These are phyloP conservation scores for Netelia melanura DNA, from an alignment of 2,888 invertebrate species.

Conservation along the genomic window DNA sequence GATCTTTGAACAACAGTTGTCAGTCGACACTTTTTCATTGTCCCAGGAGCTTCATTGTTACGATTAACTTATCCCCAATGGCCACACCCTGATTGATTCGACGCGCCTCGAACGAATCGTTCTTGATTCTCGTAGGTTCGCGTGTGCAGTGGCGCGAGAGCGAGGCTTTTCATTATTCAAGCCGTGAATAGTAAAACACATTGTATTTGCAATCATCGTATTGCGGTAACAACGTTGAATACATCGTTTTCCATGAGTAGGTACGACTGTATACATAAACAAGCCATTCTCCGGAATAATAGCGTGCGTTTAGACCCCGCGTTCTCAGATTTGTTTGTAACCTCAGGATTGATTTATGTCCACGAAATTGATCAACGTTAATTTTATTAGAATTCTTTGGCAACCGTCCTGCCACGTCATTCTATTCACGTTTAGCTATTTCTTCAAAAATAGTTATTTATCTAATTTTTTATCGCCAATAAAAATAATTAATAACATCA, in stretches of 20 bases:
- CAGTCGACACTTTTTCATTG: constrained; percentile 41
- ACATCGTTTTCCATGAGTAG: not conserved
- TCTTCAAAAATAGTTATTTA: too few relatives aligned
- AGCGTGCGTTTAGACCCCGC: too few relatives aligned
- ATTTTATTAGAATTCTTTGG: too few relatives aligned
- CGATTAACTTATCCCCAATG: constrained; percentile 48
- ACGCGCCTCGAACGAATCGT: constrained; percentile 47
- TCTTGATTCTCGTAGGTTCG: not conserved
- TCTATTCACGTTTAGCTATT: too few relatives aligned
- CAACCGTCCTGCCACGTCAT: too few relatives aligned
- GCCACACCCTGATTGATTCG: constrained; percentile 64
- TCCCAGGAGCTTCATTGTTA: constrained; percentile 47
- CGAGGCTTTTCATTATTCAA: constrained; percentile 27
- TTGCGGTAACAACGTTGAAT: constrained; percentile 6
- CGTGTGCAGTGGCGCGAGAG: constrained; percentile 14
- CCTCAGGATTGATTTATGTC: too few relatives aligned
- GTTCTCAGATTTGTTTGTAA: too few relatives aligned
- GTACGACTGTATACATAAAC: not conserved
- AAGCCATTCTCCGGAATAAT: not conserved
- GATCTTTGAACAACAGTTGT: constrained; percentile 15
- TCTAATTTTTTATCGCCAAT: too few relatives aligned
- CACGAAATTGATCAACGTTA: too few relatives aligned
- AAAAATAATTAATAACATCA: too few relatives aligned
- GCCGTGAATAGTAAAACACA: constrained; percentile 20
- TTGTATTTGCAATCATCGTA: constrained; percentile 34